A percentile compares a stretch with the other conserved stretches of the same genome.
These are phyloP conservation scores for Pherbina coryleti DNA, from an alignment of 2,888 invertebrate genomes.

Conservation along the genomic window DNA sequence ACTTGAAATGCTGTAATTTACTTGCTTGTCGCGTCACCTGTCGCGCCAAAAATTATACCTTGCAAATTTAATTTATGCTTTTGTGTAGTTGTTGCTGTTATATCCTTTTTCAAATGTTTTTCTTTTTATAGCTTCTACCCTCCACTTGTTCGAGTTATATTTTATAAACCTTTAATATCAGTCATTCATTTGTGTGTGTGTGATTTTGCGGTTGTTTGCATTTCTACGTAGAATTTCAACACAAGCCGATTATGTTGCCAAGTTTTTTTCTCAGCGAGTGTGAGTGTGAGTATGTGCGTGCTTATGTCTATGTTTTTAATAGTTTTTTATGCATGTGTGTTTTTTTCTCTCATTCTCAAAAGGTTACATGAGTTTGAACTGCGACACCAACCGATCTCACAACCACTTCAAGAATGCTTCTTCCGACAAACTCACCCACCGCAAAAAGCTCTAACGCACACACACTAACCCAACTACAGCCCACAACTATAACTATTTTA, in stretches of 20 bases:
- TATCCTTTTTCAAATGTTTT: not conserved
- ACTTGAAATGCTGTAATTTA: no score
- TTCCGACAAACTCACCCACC: not conserved
- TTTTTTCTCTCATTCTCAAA: no score
- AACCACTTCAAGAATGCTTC: not conserved
- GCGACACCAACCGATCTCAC: not conserved
- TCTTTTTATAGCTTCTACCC: not conserved
- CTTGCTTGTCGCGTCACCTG: constrained; percentile 61
- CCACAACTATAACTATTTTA: no score
- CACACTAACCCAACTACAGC: not conserved
- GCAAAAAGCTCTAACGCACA: not conserved
- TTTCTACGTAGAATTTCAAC: not conserved
- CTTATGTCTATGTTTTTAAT: not conserved
- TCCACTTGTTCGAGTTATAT: no score
- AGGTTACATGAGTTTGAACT: not conserved
- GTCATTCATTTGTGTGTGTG: not conserved
- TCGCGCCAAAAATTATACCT: constrained; percentile 66
- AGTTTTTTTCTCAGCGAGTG: not conserved
- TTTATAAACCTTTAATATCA: not conserved
- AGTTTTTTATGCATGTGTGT: not conserved
- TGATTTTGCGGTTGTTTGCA: not conserved
- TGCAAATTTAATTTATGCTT: constrained; percentile 35
- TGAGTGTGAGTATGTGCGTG: not conserved
- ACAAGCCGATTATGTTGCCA: not conserved
- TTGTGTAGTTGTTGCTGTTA: not conserved